Base-by-base conservation (phyloP, 2,888 invertebrate genomes). In the Tubiluchus corallicola region DNA sequence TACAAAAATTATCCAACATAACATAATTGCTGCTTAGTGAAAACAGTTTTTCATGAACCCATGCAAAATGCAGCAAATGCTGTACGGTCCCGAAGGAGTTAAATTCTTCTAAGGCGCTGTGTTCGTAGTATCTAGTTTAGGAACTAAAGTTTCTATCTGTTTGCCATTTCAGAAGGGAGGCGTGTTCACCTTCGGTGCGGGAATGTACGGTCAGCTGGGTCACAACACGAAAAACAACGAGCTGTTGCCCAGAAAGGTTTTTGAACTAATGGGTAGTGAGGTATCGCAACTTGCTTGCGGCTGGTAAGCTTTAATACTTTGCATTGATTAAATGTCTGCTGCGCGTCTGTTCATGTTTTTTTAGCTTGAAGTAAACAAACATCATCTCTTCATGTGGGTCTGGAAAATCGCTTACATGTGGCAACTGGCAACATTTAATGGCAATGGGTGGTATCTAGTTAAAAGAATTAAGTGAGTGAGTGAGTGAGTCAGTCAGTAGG, bases 191-290 rank as follows among this genome's bases (percentile, higher is more conserved):
- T 65, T 60, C 53, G 65, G 65, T n/a, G 77, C 79, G 38, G 85
- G 88, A 2, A 78, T 77, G 61, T 83, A 80, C 61, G 92, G 94
- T 0, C 92, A 94, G 63, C 71, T 92, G 19, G 92, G 92, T 0
- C 90, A 92, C 60, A 83, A 83, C 1, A 72, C 72, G 20, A 74
- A 71, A 38, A 70, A 70, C 44, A 82, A 84, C 63, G 88, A 92
- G 71, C 74, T 82, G 50, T 68, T 87, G 50, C 94, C 94, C 1
- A 74, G 79, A 57, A 84, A 84, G 72, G 81, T 92, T n/a, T 66
- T 81, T 60, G 88, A 90, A 61, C 68, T 88, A 47, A 88, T 88
- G 82, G 94, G 94, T 19, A 84, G 80, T 52, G 76, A 76, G 21
- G 84, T 92, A 50, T 82, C 83, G 1, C 88, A 92, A 68, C 56